phyloP scores from a whole-genome alignment of 2,113 vertebrate genomes.

The Petaurus breviceps region DNA sequence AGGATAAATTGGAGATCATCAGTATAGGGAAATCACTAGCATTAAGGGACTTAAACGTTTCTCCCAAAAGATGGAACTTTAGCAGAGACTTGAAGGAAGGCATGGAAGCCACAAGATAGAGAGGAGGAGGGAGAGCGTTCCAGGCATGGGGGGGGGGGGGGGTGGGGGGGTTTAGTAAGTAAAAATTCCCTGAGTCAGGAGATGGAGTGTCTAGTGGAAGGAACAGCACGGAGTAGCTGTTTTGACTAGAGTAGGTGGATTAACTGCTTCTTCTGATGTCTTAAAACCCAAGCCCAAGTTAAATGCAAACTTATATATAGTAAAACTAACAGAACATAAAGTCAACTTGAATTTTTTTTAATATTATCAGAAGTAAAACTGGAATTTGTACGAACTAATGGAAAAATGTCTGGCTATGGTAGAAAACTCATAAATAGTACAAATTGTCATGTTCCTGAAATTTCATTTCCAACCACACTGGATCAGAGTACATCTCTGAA shows the following conservation, averaged over 20 bases:
- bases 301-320: neutral
- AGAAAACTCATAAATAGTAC: neutral
- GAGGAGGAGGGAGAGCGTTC: neutral
- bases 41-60: neutral
- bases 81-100: neutral
- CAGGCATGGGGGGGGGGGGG: neutral
- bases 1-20: neutral
- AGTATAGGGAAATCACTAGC: neutral
- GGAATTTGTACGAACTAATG: neutral
- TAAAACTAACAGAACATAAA: neutral
- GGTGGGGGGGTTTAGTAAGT: neutral
- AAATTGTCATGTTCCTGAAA: constrained; percentile 14
- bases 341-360: neutral
- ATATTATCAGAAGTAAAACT: constrained; percentile 23
- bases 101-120: neutral
- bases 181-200: neutral
- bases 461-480: neutral
- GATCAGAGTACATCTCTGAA: neutral
- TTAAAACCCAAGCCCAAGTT: neutral
- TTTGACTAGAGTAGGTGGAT: neutral
- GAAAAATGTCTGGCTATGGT: neutral
- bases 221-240: neutral
- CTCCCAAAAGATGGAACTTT: neutral
- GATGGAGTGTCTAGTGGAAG: neutral
- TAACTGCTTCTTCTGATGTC: neutral